Conservation (phyloP, 2,113 vertebrate genomes). For the Polypterus bichir region DNA sequence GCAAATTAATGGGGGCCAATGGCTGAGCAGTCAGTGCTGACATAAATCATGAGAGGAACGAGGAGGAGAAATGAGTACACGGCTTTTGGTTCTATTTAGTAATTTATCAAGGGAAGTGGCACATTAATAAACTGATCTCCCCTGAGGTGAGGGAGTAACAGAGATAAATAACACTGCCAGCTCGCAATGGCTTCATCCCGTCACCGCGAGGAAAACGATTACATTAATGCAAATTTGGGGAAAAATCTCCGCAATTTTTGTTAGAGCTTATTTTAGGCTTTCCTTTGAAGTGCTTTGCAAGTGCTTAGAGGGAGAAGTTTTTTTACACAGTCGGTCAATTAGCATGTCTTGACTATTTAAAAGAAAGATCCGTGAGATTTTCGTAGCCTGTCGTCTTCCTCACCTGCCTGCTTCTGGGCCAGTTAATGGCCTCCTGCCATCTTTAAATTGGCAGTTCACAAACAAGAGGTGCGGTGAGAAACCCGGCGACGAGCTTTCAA, state of each 20-base stretch:
- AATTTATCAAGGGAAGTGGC: conserved; percentile 75
- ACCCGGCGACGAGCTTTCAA: no score
- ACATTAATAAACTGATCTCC: conserved; percentile 77
- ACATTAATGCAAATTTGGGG: conserved; percentile 43
- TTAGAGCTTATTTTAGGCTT: conserved; percentile 3
- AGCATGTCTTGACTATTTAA: no score
- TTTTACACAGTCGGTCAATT: no score
- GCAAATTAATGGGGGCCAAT: conserved; percentile 38
- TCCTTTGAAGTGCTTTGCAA: no score
- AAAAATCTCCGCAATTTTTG: conserved; percentile 4
- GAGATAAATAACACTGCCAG: conserved; percentile 68
- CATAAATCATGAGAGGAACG: conserved; percentile 57
- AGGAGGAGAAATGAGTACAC: conserved; percentile 65
- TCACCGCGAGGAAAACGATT: conserved; percentile 35
- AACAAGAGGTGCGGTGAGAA: no score
- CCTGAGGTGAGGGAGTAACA: conserved; percentile 63
- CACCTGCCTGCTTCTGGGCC: no score
- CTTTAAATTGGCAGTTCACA: no score
- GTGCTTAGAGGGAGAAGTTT: no score
- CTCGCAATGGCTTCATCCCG: conserved; percentile 52
- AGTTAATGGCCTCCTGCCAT: no score
- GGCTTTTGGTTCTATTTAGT: conserved; percentile 74
- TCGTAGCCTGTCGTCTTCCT: no score
- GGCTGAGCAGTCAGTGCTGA: conserved; percentile 26
- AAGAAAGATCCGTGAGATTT: no score